Base-by-base conservation (phyloP, 2,113 vertebrate genomes). In the Dinomys branickii region DNA sequence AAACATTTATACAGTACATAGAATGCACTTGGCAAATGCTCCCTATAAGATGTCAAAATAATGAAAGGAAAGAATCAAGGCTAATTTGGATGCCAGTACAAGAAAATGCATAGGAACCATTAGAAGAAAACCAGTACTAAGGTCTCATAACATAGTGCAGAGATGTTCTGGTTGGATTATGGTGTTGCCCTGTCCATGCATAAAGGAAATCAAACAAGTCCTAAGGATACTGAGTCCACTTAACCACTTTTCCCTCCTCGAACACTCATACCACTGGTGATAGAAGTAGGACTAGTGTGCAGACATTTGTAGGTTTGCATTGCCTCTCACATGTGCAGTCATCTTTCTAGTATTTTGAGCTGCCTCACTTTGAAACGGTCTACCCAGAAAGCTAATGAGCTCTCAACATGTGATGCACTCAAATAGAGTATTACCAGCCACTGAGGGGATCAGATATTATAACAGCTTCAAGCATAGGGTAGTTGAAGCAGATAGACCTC, bases 191-290 rank as follows among this genome's bases (percentile, higher is more conserved):
- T 88, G 20, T 91, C 24, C 4, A 35, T 67, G 20, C 16, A 0
- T 58, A n/a, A 93, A 97, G 26, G 22, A 77, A 89, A 75, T 85
- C 19, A 95, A 90, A 94, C 11, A 26, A 93, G 85, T 85, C 11
- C 59, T 63, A 88, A 96, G 16, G 33, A 69, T 1, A 26, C 22
- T 71, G 44, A 41, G 3, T 88, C 19, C 83, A 22, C 33, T 82
- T 83, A 61, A 63, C n/a, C 24, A 33, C 44, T 77, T 90, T 95
- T 96, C 81, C 63, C 12, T 71, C 35, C 35, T 82, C 82, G 38
- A 82, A 85, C 28, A 61, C 24, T 90, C 44, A 87, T 7, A 88
- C 14, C 61, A 87, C 30, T 90, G 20, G 20, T 90, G 65, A 80
- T 65, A 92, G 44, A 83, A 65, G 3, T 90, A 92, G 24, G 20